Percentiles rank a stretch among this genome's conserved stretches.
These are phyloP conservation scores for Cyanistes caeruleus DNA, from an alignment of 2,113 vertebrate genomes.

Conservation along the genomic window DNA sequence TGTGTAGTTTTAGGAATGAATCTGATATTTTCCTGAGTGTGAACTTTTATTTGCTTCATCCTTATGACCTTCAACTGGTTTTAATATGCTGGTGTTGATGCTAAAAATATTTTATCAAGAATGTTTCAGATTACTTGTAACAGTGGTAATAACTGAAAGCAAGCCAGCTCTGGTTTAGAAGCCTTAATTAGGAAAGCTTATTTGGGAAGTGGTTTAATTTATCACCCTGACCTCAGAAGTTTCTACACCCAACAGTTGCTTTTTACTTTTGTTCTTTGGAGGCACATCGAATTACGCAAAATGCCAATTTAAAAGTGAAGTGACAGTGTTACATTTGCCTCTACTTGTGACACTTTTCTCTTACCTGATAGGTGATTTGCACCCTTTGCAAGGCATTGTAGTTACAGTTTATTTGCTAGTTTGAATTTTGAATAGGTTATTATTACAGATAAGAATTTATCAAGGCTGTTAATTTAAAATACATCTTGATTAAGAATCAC, in stretches of 20 bases:
- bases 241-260: background rate
- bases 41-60: background rate
- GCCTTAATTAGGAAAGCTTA: slow-evolving; percentile 65
- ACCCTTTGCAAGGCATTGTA: background rate
- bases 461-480: background rate
- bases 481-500: background rate
- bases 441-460: background rate
- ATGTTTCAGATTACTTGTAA: slow-evolving; percentile 66
- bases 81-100: slow-evolving; percentile 8
- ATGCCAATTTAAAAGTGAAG: background rate
- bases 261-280: background rate
- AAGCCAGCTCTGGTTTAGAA: slow-evolving; percentile 54
- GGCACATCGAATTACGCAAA: rapidly evolving
- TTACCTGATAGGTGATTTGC: background rate
- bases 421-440: background rate
- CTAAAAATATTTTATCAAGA: slow-evolving; percentile 74
- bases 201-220: slow-evolving; percentile 71
- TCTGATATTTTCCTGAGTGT: background rate
- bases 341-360: background rate
- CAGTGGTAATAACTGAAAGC: slow-evolving; percentile 56
- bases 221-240: slow-evolving; percentile 35
- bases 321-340: background rate
- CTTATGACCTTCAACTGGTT: slow-evolving; percentile 60
- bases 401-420: background rate
- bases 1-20: background rate